A percentile compares a stretch with the other conserved stretches of the same genome.
These are phyloP conservation scores for Nematolebias whitei DNA, from an alignment of 2,113 vertebrate genomes.

Conservation along the genomic window DNA sequence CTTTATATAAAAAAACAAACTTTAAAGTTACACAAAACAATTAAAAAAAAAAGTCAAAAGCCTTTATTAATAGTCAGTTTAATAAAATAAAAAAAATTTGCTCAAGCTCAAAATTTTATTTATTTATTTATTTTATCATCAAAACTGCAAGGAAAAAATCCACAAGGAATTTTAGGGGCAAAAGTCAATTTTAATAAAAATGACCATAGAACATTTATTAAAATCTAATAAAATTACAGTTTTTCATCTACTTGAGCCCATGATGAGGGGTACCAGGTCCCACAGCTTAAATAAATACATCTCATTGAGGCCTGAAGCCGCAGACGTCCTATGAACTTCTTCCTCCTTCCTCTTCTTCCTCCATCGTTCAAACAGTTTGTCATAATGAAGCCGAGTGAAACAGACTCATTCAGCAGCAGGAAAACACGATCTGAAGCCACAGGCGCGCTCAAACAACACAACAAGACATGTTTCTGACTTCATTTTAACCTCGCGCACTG, in stretches of 20 bases:
- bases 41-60: too few relatives aligned
- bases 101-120: too few relatives aligned
- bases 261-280: conserved; percentile 65
- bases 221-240: conserved; percentile 84
- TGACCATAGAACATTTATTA: conserved; percentile 84
- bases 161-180: conserved; percentile 72
- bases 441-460: conserved; percentile 42
- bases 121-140: too few relatives aligned
- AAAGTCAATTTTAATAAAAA: conserved; percentile 85
- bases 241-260: conserved; percentile 73
- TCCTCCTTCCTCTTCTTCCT: conserved; percentile 17
- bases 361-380: conserved; percentile 37
- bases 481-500: conserved; percentile 17
- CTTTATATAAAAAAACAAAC: too few relatives aligned
- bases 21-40: too few relatives aligned
- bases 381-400: conserved; percentile 69
- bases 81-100: too few relatives aligned
- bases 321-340: conserved; percentile 31
- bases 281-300: conserved; percentile 81
- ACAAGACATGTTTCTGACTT: conserved; percentile 23
- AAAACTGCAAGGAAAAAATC: background rate
- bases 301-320: conserved; percentile 54
- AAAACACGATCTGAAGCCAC: conserved; percentile 57
- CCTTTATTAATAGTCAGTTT: too few relatives aligned
- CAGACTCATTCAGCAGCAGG: conserved; percentile 64